These are phyloP conservation scores for Acrocephalus kingi DNA, from an alignment of 2,113 vertebrate species.

Conservation along the genomic window DNA sequence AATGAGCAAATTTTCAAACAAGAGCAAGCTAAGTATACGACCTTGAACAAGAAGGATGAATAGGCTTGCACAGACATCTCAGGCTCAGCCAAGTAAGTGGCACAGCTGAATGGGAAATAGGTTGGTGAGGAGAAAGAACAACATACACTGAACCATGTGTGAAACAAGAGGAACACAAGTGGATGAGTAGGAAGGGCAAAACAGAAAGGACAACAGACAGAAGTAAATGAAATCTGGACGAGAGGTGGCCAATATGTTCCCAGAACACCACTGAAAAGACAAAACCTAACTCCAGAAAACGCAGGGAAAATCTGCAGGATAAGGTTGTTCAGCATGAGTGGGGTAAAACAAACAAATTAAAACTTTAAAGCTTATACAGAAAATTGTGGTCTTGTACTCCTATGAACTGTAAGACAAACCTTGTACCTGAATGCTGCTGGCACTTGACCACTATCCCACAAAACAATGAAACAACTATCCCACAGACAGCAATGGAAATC, in stretches of 20 bases:
- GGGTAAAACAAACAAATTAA: neutral
- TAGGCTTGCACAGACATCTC: neutral
- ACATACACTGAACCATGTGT: fast-evolving
- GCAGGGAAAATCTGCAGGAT: neutral
- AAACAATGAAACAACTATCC: neutral
- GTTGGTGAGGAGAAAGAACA: neutral
- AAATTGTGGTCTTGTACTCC: neutral
- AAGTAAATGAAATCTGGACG: neutral
- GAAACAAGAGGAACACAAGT: neutral
- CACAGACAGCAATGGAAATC: neutral
- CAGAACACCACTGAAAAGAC: neutral
- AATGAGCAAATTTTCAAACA: neutral
- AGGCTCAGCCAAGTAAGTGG: neutral
- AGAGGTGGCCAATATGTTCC: neutral
- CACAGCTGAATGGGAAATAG: neutral
- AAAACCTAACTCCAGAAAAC: neutral
- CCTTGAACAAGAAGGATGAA: neutral
- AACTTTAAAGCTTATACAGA: neutral
- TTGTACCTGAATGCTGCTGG: neutral
- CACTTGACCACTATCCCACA: neutral
- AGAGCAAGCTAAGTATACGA: neutral
- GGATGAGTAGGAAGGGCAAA: neutral
- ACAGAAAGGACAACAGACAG: neutral
- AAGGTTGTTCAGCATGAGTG: neutral
- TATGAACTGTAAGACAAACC: neutral